Percentiles rank a stretch among this genome's conserved stretches.
Evolutionary conservation across 2,797 vertebrate species (phyloP).

Genomic region (Ptychobarbus kaznakovi): DNA sequence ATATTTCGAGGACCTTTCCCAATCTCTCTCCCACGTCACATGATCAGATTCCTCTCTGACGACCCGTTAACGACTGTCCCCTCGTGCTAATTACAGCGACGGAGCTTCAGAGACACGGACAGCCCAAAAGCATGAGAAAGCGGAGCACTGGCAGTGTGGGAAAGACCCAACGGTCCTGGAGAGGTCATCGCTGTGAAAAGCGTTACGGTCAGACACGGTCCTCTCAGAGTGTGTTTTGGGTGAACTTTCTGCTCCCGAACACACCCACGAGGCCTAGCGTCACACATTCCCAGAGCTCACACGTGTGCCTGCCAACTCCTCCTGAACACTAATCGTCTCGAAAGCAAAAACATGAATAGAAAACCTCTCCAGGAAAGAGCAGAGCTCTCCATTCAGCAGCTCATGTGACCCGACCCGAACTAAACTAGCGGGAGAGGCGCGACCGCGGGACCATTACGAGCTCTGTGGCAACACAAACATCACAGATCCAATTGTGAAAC

Average conservation of each 20-base stretch:
- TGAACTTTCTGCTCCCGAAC: not conserved
- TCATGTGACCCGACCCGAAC: constrained; percentile 33
- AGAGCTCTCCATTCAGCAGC: not conserved
- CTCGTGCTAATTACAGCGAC: not conserved
- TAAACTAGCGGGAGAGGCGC: constrained; percentile 62
- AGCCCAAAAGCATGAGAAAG: constrained; percentile 43
- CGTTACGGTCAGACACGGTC: not conserved
- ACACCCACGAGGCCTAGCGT: not conserved
- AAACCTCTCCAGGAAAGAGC: constrained; percentile 11
- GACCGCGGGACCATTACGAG: constrained; percentile 64
- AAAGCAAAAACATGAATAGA: not conserved
- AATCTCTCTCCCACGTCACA: no score
- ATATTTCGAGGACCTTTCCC: not conserved
- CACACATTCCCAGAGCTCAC: not conserved
- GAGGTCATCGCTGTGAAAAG: not conserved
- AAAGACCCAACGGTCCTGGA: not conserved
- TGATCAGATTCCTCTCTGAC: not conserved
- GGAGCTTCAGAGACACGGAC: constrained; percentile 17
- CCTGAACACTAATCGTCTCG: constrained; percentile 22
- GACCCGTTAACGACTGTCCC: not conserved
- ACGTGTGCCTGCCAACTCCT: not conserved
- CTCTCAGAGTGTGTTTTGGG: not conserved
- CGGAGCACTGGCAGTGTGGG: not conserved
- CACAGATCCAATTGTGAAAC: constrained; percentile 15
- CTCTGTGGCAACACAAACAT: constrained; percentile 9